Conservation (phyloP, 2,797 vertebrate genomes). For the Esox lucius region DNA sequence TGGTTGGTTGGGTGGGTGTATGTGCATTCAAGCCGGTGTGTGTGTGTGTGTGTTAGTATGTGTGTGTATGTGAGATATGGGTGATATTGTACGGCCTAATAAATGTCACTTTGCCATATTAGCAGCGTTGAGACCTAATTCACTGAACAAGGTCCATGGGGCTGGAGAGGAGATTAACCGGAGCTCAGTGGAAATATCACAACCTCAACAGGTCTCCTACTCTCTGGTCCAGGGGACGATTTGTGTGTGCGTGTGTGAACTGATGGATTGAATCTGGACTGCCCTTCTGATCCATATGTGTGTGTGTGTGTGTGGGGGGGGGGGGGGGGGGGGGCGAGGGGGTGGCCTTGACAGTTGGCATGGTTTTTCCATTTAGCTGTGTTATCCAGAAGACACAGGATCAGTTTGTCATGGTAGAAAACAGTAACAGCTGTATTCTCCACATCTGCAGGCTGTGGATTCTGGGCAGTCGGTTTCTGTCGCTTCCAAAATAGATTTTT, state of each 20-base stretch:
- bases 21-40: no score
- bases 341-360: no score
- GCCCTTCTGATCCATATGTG: not conserved
- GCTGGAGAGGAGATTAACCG: constrained; percentile 59
- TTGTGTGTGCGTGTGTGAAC: constrained; percentile 52
- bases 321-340: not conserved
- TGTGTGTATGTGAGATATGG: not conserved
- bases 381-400: no score
- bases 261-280: constrained; percentile 6
- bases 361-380: no score
- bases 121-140: constrained; percentile 46
- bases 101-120: constrained; percentile 39
- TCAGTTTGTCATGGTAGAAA: no score
- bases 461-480: not conserved
- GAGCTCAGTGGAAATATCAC: constrained; percentile 75
- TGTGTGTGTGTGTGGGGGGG: not conserved
- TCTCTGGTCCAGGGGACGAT: constrained; percentile 18
- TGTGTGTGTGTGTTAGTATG: no score
- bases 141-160: constrained; percentile 60
- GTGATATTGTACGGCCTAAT: constrained; percentile 17
- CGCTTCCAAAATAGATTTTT: not conserved
- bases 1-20: not conserved
- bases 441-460: no score
- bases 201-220: constrained; percentile 59
- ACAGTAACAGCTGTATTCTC: no score